These are phyloP conservation scores for Ptilonorhynchus violaceus DNA, from an alignment of 2,113 vertebrate species.

Conservation along the genomic window DNA sequence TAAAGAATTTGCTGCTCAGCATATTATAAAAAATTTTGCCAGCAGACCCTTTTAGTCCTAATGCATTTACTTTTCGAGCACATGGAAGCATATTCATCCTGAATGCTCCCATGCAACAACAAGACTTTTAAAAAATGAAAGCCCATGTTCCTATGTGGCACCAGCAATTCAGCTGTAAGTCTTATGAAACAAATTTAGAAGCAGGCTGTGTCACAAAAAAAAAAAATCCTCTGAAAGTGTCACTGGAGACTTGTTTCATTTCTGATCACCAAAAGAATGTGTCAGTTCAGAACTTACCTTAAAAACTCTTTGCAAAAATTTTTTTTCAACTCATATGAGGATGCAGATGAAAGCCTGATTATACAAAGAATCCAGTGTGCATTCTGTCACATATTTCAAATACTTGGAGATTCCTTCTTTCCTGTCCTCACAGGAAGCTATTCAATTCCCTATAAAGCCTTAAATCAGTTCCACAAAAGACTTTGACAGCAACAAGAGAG, in stretches of 20 bases:
- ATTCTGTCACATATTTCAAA: slow-evolving; percentile 1
- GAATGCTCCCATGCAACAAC: background rate
- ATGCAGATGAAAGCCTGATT: background rate
- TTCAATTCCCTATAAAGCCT: slow-evolving; percentile 26
- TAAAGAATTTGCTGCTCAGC: background rate
- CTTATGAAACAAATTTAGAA: background rate
- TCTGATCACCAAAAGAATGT: background rate
- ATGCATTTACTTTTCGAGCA: background rate
- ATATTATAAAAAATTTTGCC: background rate
- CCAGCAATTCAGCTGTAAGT: background rate
- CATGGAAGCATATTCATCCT: rapidly evolving
- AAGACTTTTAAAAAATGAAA: slow-evolving; percentile 17
- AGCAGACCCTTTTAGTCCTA: background rate
- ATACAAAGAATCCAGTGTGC: background rate
- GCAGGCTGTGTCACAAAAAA: background rate
- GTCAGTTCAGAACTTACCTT: background rate
- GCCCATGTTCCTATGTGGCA: background rate
- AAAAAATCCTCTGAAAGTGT: background rate
- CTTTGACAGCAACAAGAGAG: slow-evolving; percentile 42
- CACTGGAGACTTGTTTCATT: background rate
- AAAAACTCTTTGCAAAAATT: background rate
- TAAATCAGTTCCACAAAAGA: slow-evolving; percentile 25
- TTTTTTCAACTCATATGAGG: background rate
- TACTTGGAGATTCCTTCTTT: background rate
- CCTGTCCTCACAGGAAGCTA: background rate